These are phyloP conservation scores for Argentina silus DNA, from an alignment of 2,797 vertebrate species.

Conservation along the genomic window DNA sequence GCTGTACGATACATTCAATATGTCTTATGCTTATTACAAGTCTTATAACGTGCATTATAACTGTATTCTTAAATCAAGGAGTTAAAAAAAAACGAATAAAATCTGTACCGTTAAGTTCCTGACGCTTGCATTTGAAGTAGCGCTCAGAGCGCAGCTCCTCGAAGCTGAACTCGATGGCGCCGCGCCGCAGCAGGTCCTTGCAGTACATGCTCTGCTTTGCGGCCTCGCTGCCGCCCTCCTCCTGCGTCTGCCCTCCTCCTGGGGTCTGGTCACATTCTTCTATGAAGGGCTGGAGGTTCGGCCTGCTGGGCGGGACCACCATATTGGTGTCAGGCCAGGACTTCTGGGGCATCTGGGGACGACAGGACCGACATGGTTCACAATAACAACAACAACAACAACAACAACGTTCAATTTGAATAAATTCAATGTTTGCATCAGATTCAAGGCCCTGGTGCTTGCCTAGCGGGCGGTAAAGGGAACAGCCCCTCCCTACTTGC, in stretches of 20 bases:
- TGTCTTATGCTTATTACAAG: not conserved
- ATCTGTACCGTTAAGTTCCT: slow-evolving; percentile 26
- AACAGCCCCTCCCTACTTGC: too few relatives aligned
- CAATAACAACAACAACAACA: not conserved
- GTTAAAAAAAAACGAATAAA: not conserved
- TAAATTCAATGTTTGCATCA: not conserved
- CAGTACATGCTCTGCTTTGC: slow-evolving; percentile 81
- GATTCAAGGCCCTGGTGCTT: too few relatives aligned
- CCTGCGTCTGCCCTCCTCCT: slow-evolving; percentile 41
- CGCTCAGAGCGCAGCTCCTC: slow-evolving; percentile 86
- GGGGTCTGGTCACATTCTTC: not conserved
- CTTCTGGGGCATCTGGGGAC: not conserved
- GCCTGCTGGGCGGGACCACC: not conserved
- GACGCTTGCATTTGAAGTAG: slow-evolving; percentile 49
- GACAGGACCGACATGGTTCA: not conserved
- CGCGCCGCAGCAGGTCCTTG: slow-evolving; percentile 79
- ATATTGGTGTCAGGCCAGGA: not conserved
- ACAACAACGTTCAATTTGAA: not conserved
- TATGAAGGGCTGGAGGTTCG: not conserved
- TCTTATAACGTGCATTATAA: too few relatives aligned
- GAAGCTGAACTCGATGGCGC: slow-evolving; percentile 80
- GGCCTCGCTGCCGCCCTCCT: slow-evolving; percentile 53
- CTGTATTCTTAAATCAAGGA: too few relatives aligned
- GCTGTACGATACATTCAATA: not conserved
- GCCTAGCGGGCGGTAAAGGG: too few relatives aligned